Conservation (phyloP, 2,888 invertebrate genomes). For the Embidobia sp. region DNA sequence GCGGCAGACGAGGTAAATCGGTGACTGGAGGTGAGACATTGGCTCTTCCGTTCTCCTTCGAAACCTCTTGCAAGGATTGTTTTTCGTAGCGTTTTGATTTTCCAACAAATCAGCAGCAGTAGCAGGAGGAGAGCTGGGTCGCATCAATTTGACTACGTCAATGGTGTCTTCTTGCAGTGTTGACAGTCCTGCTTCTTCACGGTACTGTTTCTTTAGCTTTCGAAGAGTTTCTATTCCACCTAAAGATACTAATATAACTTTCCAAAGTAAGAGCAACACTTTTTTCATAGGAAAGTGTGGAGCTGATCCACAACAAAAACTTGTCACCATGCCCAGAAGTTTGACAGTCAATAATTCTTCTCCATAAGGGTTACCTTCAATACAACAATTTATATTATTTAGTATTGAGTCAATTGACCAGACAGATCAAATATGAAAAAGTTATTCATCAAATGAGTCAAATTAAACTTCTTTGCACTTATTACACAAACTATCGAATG, state of each 20-base stretch:
- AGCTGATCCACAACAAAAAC: conserved; percentile 96
- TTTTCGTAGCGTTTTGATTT: conserved; percentile 90
- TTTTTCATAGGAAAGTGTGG: conserved; percentile 99
- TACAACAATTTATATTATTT: too few relatives aligned
- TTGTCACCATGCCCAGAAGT: conserved; percentile 96
- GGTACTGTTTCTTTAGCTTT: conserved; percentile 87
- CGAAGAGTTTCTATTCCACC: conserved; percentile 95
- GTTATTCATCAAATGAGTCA: too few relatives aligned
- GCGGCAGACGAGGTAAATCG: too few relatives aligned
- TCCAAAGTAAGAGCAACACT: conserved; percentile 97
- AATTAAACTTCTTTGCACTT: too few relatives aligned
- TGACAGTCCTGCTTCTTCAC: conserved; percentile 88
- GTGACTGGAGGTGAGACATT: too few relatives aligned
- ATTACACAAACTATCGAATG: too few relatives aligned
- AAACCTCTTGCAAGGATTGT: conserved; percentile 82
- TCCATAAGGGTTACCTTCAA: conserved; percentile 79
- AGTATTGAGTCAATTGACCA: too few relatives aligned
- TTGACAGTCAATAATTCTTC: conserved; percentile 94
- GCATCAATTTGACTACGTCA: conserved; percentile 95
- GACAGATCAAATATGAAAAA: too few relatives aligned
- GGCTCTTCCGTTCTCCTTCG: too few relatives aligned
- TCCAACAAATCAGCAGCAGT: conserved; percentile 95
- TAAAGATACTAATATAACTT: conserved; percentile 93
- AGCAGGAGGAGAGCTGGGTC: conserved; percentile 96
- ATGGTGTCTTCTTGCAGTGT: conserved; percentile 95